Evolutionary conservation across 53 echinoderm and acorn worm genomes (phyloP).

Genomic region (Antedon mediterranea): DNA sequence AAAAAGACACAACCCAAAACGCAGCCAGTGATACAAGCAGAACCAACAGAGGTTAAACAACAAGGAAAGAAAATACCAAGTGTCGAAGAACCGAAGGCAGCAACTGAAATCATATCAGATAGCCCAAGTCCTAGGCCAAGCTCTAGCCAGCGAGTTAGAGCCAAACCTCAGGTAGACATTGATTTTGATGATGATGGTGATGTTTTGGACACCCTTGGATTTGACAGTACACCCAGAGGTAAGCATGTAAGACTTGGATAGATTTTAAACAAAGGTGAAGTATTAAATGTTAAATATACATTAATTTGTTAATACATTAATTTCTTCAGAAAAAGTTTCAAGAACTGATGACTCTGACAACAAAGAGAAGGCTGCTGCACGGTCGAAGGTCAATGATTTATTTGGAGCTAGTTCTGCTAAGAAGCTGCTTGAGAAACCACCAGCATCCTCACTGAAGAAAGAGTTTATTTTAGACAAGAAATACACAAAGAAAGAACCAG

Average conservation of each 20-base stretch:
- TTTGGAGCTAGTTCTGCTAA: conserved; percentile 45
- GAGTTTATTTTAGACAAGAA: conserved; percentile 80
- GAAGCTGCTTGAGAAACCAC: conserved; percentile 65
- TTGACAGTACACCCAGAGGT: conserved; percentile 70
- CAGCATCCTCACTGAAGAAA: conserved; percentile 32
- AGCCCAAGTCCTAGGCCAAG: conserved; percentile 1
- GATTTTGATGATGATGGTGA: conserved; percentile 14
- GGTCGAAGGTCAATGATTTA: conserved; percentile 76
- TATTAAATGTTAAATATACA: too few species aligned
- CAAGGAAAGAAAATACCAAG: conserved; percentile 1
- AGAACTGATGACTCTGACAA: conserved; percentile 7
- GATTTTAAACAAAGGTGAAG: too few species aligned
- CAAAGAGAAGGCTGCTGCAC: conserved; percentile 48
- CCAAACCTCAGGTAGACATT: conserved; percentile 11
- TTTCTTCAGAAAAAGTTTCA: background rate
- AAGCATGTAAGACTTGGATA: background rate
- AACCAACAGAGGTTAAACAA: conserved; percentile 5
- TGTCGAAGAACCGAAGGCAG: conserved; percentile 1
- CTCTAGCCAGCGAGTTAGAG: background rate
- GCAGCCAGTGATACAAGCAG: conserved; percentile 7
- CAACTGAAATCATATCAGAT: background rate
- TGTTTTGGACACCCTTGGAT: conserved; percentile 49
- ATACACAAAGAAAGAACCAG: conserved; percentile 51
- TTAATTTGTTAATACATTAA: background rate
- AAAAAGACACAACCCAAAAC: conserved; percentile 23